phyloP scores from a whole-genome alignment of 2,113 vertebrate genomes.

The Xiphias gladius region DNA sequence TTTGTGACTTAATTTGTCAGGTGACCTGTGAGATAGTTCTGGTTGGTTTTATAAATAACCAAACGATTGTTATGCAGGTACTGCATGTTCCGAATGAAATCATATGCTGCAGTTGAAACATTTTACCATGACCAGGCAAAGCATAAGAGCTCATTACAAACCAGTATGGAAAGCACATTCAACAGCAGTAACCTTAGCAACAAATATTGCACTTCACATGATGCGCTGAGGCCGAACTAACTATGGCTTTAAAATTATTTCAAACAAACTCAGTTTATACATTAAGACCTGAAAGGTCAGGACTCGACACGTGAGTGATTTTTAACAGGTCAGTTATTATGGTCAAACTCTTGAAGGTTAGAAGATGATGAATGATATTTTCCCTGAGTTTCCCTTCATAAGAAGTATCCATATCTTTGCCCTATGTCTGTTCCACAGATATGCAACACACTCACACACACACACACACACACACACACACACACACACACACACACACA shows the following conservation, averaged over 20 bases:
- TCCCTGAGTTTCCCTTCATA: neutral
- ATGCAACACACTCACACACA: neutral
- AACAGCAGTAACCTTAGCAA: neutral
- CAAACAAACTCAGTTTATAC: neutral
- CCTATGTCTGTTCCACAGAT: neutral
- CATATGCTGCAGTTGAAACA: no score
- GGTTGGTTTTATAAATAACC: no score
- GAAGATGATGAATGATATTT: neutral
- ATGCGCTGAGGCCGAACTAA: neutral
- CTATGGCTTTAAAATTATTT: neutral
- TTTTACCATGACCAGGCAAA: no score
- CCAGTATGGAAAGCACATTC: neutral
- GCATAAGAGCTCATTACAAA: no score
- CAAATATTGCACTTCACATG: neutral
- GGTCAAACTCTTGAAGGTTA: constrained; percentile 18
- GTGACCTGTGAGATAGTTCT: neutral
- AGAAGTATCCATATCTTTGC: constrained; percentile 8
- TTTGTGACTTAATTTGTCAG: constrained; percentile 2
- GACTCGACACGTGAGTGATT: neutral
- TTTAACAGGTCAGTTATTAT: neutral
- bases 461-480: constrained; percentile 19
- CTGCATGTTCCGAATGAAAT: neutral
- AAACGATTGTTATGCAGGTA: neutral
- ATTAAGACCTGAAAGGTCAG: neutral
- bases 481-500: constrained; percentile 14